Evolutionary conservation across 2,113 vertebrate species (phyloP).

Genomic region (Chauna torquata): DNA sequence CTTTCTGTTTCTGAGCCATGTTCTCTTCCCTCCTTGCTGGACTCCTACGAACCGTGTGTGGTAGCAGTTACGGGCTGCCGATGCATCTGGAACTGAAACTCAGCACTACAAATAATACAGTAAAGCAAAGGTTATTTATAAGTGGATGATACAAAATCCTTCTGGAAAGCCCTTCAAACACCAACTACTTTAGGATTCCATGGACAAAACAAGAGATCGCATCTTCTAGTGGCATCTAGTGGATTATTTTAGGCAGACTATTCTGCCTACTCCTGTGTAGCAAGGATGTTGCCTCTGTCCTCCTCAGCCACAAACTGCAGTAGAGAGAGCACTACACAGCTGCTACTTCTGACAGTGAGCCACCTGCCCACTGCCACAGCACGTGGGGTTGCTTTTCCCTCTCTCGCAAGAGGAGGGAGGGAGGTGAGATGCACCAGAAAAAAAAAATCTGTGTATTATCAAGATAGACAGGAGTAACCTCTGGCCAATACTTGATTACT

Average conservation of each 20-base stretch:
- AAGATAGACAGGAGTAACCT: neutral
- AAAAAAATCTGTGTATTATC: neutral
- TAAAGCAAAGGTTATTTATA: neutral
- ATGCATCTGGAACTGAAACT: neutral
- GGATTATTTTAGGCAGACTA: neutral
- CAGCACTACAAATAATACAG: neutral
- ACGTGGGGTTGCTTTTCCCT: neutral
- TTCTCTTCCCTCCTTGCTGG: neutral
- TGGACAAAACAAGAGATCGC: neutral
- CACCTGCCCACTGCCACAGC: rapidly evolving
- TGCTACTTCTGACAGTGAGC: neutral
- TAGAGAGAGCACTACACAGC: rapidly evolving
- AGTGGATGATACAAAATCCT: neutral
- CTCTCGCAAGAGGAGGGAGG: neutral
- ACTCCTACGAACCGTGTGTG: rapidly evolving
- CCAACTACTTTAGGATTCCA: neutral
- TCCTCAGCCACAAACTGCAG: neutral
- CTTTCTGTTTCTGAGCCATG: neutral
- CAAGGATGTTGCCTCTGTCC: neutral
- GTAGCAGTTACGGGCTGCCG: neutral
- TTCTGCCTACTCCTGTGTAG: rapidly evolving
- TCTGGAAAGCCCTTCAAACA: neutral
- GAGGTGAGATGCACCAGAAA: neutral
- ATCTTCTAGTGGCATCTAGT: neutral
- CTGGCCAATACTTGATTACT: neutral